Base-by-base conservation (phyloP, 2,113 vertebrate species). In the Catharus minimus region DNA sequence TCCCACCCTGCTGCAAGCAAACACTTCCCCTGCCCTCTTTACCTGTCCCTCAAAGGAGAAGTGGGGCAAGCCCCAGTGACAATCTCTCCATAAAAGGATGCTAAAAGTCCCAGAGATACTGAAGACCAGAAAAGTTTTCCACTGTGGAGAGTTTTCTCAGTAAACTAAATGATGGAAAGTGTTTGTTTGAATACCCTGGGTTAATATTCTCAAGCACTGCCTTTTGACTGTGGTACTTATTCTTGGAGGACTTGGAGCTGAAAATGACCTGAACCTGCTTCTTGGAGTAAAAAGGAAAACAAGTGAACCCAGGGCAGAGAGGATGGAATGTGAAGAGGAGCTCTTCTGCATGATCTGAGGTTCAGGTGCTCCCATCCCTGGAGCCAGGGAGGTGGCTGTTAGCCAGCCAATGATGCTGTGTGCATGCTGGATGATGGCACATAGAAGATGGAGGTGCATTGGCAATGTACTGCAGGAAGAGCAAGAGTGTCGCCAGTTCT, bases 1-100 rank as follows among this genome's bases (percentile, higher is more conserved):
- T 89, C 44, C 41, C 79, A 64, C 61, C 14, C 33, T 17, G 32
- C 32, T 47, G 41, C 41, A 52, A 79, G 68, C 4, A 3, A 58
- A 55, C 77, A 57, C 83, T 86, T 95, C 88, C 82, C 86, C 88
- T 84, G 71, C 71, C 71, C 58, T 79, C 65, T 46, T 76, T 68
- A 53, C 15, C 2, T 56, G 49, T 27, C 2, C 77, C 30, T 74
- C 13, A 88, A 68, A 75, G 17, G 66, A 86, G 90, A 90, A 95
- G 90, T 82, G 53, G 83, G 92, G 77, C 50, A 81, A 83, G 30
- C 7, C 76, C 68, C 41, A 12, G 44, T 57, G 86, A 74, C 5
- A 1, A 4, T 49, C 49, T 86, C 0, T 0, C 43, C 38, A 26
- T 46, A 43, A 68, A 33, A 77, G 56, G 75, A 82, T 5, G 1